Percentiles rank a stretch among this genome's conserved stretches.
Evolutionary conservation across 2,888 invertebrate species (phyloP).

Genomic region (Drosophila neotestacea): DNA sequence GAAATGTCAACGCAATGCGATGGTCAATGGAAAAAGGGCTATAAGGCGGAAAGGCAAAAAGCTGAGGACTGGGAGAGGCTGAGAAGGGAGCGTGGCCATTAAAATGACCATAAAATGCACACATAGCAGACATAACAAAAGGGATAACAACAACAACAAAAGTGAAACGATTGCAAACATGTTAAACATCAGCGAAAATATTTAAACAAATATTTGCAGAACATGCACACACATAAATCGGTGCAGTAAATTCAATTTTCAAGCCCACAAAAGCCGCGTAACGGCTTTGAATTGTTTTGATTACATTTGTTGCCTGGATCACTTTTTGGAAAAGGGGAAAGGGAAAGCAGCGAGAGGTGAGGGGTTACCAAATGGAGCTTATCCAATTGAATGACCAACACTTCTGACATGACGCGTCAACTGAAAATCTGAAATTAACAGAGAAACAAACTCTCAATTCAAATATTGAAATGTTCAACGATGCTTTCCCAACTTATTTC

Average conservation of each 20-base stretch:
- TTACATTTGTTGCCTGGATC: constrained; percentile 26
- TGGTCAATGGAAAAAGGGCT: constrained; percentile 11
- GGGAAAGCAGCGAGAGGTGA: too few species aligned
- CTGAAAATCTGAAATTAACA: constrained; percentile 11
- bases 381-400: constrained; percentile 25
- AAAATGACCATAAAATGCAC: constrained; percentile 58
- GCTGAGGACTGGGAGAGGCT: not conserved
- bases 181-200: constrained; percentile 63
- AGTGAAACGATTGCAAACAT: constrained; percentile 50
- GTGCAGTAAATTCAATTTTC: constrained; percentile 61
- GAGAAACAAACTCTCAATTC: constrained; percentile 5
- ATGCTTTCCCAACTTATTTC: constrained; percentile 12
- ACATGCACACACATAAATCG: constrained; percentile 45
- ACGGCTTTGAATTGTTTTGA: constrained; percentile 56
- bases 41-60: not conserved
- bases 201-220: constrained; percentile 65
- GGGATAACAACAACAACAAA: constrained; percentile 14
- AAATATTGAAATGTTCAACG: constrained; percentile 48
- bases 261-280: constrained; percentile 47
- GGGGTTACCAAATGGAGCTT: constrained; percentile 18
- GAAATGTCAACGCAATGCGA: constrained; percentile 50
- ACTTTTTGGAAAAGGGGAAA: too few species aligned
- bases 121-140: constrained; percentile 34
- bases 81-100: constrained; percentile 35
- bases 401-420: constrained; percentile 18